phyloP scores from a whole-genome alignment of 2,888 invertebrate species.

The Volucella bombylans region DNA sequence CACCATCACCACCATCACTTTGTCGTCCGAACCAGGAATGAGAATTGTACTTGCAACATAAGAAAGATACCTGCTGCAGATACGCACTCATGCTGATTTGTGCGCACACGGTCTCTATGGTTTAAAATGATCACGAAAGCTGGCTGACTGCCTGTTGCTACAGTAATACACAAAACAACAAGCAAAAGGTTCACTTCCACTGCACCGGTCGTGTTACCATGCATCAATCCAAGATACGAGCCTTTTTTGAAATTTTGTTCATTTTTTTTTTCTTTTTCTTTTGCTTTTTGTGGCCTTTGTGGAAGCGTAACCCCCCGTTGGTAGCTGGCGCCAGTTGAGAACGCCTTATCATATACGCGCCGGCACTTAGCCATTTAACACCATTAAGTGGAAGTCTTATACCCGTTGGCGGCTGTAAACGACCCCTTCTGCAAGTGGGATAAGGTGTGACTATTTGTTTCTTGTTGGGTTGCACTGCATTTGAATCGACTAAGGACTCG shows the following conservation, averaged over 20 bases:
- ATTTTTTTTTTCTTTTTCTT: not conserved
- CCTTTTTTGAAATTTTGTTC: constrained; percentile 14
- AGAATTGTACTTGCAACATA: constrained; percentile 38
- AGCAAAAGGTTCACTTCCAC: constrained; percentile 26
- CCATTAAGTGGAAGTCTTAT: constrained; percentile 67
- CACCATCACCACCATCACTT: not conserved
- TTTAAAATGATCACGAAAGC: constrained; percentile 59
- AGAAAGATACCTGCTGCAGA: constrained; percentile 65
- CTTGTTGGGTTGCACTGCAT: constrained; percentile 56
- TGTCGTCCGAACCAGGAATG: constrained; percentile 14
- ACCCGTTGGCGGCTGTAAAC: constrained; percentile 19
- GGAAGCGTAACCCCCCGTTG: constrained; percentile 62
- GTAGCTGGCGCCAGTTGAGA: constrained; percentile 71
- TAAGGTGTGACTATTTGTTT: constrained; percentile 71
- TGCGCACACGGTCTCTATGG: constrained; percentile 58
- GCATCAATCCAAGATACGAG: constrained; percentile 47
- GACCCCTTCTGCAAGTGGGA: constrained; percentile 32
- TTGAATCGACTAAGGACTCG: constrained; percentile 44
- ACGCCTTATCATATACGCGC: constrained; percentile 69
- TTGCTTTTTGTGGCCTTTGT: constrained; percentile 34
- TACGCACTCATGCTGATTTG: constrained; percentile 72
- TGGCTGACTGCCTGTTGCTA: constrained; percentile 9
- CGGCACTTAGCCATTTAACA: constrained; percentile 72
- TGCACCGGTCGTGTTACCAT: constrained; percentile 43
- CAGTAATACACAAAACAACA: constrained; percentile 20